Base-by-base conservation (phyloP, 1,140 invertebrate species). In the Drosophila sproati region DNA sequence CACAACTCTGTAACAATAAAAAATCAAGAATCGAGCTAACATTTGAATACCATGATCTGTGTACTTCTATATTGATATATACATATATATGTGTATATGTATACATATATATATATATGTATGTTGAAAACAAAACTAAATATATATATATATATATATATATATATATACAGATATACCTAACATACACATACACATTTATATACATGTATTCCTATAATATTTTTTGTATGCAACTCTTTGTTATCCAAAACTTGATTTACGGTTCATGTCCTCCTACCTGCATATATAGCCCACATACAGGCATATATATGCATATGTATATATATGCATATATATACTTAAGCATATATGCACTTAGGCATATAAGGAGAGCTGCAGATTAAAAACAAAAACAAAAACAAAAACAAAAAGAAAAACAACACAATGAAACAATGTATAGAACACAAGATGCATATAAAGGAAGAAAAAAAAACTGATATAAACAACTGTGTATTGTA, bases 401-500 rank as follows among this genome's bases (percentile, higher is more conserved):
- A 56, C 2, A 43, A 35, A 54, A 56, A n/a, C 45, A 20, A n/a
- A 34, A 50, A 31, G 28, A 43, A 32, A 39, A 32, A 48, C 29
- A 41, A 73, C 67, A 77, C 85, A 81, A 83, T 87, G 82, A 75
- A 86, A 86, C 66, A 83, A 80, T 77, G 81, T 83, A 83, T 79
- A 75, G 76, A 66, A 75, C 66, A 70, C 69, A 54, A 82, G 67
- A 71, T 48, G 55, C 59, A 39, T 73, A 51, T 69, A 45, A 67
- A 81, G 70, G 48, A 82, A 67, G 54, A 35, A 59, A 57, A 63
- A 60, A 66, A 69, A 52, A 62, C 72, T 76, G 62, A 83, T 80
- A 73, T 73, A 77, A 59, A 56, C 35, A 75, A 75, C 80, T 78
- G 75, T 78, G 75, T 82, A 51, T 37, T 59, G 61, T 72, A 43